phyloP scores from a whole-genome alignment of 2,797 vertebrate genomes.

The Geotria australis region DNA sequence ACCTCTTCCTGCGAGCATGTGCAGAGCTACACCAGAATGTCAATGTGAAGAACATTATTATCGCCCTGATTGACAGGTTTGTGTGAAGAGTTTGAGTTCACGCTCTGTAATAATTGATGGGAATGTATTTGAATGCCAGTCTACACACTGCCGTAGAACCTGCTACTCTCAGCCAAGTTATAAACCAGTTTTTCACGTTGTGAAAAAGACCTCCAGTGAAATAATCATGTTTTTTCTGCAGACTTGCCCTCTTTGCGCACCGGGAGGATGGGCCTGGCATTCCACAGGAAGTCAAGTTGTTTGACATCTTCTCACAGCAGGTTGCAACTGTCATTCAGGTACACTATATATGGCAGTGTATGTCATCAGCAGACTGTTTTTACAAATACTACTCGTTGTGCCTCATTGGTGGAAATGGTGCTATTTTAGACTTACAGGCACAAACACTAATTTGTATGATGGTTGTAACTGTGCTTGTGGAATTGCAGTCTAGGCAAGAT shows the following conservation, averaged over 20 bases:
- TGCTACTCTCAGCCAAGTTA: no score
- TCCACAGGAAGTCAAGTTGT: conserved; percentile 78
- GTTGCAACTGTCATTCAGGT: conserved; percentile 96
- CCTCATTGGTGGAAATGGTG: neutral
- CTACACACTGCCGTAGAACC: no score
- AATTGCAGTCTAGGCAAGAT: conserved; percentile 59
- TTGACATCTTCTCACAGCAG: conserved; percentile 97
- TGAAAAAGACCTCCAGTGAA: no score
- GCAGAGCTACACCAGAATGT: conserved; percentile 91
- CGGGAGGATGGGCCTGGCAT: conserved; percentile 96
- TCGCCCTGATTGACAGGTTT: conserved; percentile 91
- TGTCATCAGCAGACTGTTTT: neutral
- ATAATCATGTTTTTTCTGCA: conserved; percentile 6
- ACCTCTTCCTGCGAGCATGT: conserved; percentile 80
- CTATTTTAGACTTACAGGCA: neutral
- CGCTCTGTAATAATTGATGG: no score
- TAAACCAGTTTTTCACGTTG: no score
- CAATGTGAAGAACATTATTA: conserved; percentile 98
- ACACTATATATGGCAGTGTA: neutral
- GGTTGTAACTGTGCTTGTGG: neutral
- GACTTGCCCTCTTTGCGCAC: conserved; percentile 83
- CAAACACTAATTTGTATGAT: neutral
- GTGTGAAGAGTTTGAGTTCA: conserved; percentile 2
- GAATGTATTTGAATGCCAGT: no score
- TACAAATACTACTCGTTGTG: neutral